Evolutionary conservation across 2,797 vertebrate genomes (phyloP).

Genomic region (Schizopygopsis malacanthus): DNA sequence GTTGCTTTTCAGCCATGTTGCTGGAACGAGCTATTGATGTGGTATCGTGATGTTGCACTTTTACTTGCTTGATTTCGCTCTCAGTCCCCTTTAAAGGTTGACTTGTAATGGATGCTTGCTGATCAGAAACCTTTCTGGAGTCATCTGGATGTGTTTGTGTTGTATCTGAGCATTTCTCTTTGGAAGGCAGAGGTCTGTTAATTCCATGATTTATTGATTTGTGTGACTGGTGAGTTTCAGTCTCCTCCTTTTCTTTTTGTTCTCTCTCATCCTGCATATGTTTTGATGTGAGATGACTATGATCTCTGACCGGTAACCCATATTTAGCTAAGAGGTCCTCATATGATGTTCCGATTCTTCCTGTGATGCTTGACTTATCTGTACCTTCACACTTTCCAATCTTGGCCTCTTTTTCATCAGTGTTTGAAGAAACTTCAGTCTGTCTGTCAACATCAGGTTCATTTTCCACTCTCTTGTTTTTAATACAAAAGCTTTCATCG

Average conservation of each 20-base stretch:
- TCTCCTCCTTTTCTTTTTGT: constrained; percentile 38
- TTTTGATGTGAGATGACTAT: constrained; percentile 27
- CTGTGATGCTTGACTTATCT: constrained; percentile 33
- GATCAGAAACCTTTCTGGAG: constrained; percentile 8
- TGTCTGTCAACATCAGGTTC: neutral
- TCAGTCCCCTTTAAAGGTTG: constrained; percentile 22
- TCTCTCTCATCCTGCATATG: constrained; percentile 27
- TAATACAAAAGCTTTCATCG: constrained; percentile 18
- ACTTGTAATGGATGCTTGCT: constrained; percentile 3
- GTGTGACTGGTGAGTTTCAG: neutral
- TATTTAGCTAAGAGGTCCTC: constrained; percentile 59
- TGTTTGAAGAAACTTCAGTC: constrained; percentile 24
- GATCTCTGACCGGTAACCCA: constrained; percentile 44
- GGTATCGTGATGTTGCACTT: neutral
- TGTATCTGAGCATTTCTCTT: constrained; percentile 17
- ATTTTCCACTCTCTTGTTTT: constrained; percentile 37
- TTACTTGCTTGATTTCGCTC: neutral
- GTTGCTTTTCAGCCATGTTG: constrained; percentile 12
- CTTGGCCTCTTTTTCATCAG: constrained; percentile 30
- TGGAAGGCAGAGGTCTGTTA: neutral
- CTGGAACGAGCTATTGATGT: constrained; percentile 4
- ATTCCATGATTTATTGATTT: constrained; percentile 22
- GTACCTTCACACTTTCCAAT: constrained; percentile 24
- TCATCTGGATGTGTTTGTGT: constrained; percentile 18
- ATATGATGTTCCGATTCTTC: constrained; percentile 49